phyloP scores from a whole-genome alignment of 2,113 vertebrate species.

The Eretmochelys imbricata region DNA sequence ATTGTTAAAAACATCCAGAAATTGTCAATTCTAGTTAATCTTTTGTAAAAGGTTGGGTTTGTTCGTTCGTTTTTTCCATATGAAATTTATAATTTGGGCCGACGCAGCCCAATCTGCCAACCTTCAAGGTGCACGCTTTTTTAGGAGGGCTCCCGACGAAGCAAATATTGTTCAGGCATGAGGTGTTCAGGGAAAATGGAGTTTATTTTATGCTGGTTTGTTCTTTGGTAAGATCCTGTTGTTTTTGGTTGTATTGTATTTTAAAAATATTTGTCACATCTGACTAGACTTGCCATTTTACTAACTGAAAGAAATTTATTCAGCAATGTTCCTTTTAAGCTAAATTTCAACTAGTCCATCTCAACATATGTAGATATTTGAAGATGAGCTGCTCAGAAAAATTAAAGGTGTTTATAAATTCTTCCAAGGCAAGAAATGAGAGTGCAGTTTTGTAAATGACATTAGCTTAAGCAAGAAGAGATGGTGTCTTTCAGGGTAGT shows the following conservation, averaged over 20 bases:
- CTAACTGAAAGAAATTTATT: neutral
- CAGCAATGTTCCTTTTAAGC: neutral
- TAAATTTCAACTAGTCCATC: neutral
- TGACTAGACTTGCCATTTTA: neutral
- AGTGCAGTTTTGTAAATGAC: neutral
- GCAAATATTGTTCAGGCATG: neutral
- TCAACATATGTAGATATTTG: neutral
- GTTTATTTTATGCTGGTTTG: neutral
- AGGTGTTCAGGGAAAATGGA: neutral
- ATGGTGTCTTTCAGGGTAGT: conserved; percentile 3
- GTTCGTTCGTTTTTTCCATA: neutral
- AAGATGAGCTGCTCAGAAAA: neutral
- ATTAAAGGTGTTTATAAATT: neutral
- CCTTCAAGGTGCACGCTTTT: neutral
- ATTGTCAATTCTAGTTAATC: neutral
- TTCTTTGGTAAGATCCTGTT: neutral
- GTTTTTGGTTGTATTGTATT: neutral
- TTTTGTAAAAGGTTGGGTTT: neutral
- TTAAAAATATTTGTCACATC: neutral
- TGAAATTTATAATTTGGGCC: neutral
- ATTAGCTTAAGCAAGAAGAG: conserved; percentile 5
- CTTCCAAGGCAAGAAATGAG: neutral
- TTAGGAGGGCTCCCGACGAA: neutral
- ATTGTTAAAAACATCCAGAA: neutral
- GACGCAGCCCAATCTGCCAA: neutral